Conservation (phyloP, 1,140 invertebrate species). For the Drosophila azteca region DNA sequence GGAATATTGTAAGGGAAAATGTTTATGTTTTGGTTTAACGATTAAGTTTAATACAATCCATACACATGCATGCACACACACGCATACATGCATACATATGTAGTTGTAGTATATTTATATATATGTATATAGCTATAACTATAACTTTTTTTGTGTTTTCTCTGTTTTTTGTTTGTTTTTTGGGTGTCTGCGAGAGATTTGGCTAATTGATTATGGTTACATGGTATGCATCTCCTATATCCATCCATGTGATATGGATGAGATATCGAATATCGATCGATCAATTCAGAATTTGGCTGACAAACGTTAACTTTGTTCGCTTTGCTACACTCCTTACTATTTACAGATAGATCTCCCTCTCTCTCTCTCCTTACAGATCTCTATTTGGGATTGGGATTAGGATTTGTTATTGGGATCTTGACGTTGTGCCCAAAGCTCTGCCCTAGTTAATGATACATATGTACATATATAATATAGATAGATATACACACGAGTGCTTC, state of each 20-base stretch:
- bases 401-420: not conserved
- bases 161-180: slow-evolving; percentile 14
- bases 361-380: not conserved
- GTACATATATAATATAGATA: too few relatives aligned
- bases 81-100: slow-evolving; percentile 32
- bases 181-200: slow-evolving; percentile 38
- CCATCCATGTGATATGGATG: slow-evolving; percentile 4
- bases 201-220: slow-evolving; percentile 33
- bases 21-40: too few relatives aligned
- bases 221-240: not conserved
- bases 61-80: not conserved
- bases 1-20: too few relatives aligned
- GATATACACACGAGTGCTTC: too few relatives aligned
- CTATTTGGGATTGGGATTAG: slow-evolving; percentile 26
- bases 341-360: slow-evolving; percentile 17
- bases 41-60: too few relatives aligned
- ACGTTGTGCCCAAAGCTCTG: slow-evolving; percentile 1
- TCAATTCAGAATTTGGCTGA: slow-evolving; percentile 14
- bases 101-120: slow-evolving; percentile 49
- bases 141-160: slow-evolving; percentile 36
- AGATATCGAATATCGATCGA: slow-evolving; percentile 20
- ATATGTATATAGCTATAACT: slow-evolving; percentile 48
- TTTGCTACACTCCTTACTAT: slow-evolving; percentile 35
- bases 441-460: too few relatives aligned
- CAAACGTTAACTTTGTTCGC: slow-evolving; percentile 34